These are phyloP conservation scores for Lepidostoma basale DNA, from an alignment of 1,140 invertebrate genomes.

Conservation along the genomic window DNA sequence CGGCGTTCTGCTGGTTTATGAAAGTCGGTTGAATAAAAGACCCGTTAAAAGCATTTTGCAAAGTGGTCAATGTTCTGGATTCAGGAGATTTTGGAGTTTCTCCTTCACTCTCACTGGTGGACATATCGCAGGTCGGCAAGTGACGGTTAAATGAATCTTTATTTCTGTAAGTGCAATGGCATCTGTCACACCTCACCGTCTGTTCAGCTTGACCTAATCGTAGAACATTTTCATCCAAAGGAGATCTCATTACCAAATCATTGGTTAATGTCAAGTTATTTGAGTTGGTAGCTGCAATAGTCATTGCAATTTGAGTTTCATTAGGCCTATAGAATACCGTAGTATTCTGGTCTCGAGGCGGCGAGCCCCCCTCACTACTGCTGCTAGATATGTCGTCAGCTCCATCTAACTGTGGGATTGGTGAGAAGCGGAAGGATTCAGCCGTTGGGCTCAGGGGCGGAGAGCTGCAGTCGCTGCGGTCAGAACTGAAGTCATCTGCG, in stretches of 20 bases:
- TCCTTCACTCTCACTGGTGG: conserved; percentile 77
- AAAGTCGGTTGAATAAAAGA: conserved; percentile 59
- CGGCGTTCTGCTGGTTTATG: conserved; percentile 52
- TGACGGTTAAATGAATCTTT: conserved; percentile 85
- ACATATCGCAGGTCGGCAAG: conserved; percentile 76
- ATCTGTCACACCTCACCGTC: conserved; percentile 85
- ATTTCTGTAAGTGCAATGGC: conserved; percentile 88
- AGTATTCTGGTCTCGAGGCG: conserved; percentile 52
- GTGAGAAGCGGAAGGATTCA: conserved; percentile 52
- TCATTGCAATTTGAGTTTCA: conserved; percentile 58
- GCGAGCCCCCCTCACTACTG: conserved; percentile 52
- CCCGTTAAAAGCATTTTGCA: conserved; percentile 59
- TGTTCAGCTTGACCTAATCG: conserved; percentile 61
- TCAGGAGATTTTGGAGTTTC: conserved; percentile 62
- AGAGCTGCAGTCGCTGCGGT: conserved; percentile 57
- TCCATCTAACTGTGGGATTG: conserved; percentile 76
- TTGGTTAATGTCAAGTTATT: conserved; percentile 51
- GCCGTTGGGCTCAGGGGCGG: conserved; percentile 52
- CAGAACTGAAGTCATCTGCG: conserved; percentile 64
- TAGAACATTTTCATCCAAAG: conserved; percentile 53
- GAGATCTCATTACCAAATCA: conserved; percentile 57
- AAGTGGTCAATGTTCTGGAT: conserved; percentile 58
- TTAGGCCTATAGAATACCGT: conserved; percentile 59
- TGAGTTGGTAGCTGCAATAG: conserved; percentile 55
- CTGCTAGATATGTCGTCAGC: conserved; percentile 67